Evolutionary conservation across 2,888 invertebrate genomes (phyloP), one percentile per base, ranked within the genome.

Genomic region (Campoplex nolae): DNA sequence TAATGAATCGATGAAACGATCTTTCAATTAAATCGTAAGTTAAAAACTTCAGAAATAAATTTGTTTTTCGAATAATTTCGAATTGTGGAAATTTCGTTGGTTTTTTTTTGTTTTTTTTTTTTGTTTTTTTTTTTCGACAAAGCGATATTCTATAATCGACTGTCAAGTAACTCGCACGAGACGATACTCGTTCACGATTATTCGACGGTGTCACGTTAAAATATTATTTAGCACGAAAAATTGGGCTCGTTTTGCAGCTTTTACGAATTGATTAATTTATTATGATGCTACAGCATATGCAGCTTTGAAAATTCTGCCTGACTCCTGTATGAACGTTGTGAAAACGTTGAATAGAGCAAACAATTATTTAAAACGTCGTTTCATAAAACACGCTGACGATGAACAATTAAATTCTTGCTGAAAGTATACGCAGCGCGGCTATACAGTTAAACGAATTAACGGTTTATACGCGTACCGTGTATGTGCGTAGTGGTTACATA

Each of bases 261-360:
- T 48, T 6, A 74, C 13, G 32, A 11, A 54, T 23, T 73, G 73
- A 84, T 84, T 28, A 78, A 83, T 68, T 84, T 28, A 79, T 74
- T 74, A 68, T 68, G 35, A 48, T 42, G 58, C 58, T 48, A 35
- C 11, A 11, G 45, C 1, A 32, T 42, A 3, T 8, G 23, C 23
- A 54, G 48, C 67, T 78, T 68, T 18, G 35, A 48, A 78, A 73
- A 38, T 16, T 11, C 58, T 32, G 11, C 18, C 13, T 32, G 18
- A 68, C 28, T 45, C 56, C 11, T 9, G 23, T 9, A 56, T 7
- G 6, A 11, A 23, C 56, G 6, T 23, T n/a, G 23, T 56, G 23
- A 23, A 56, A 56, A 58, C 48, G 76, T 70, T 76, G 38, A 83
- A 71, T 1, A 8, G 65, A 38, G 23, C 54, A 42, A 73, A 56